Base-by-base conservation (phyloP, 2,113 vertebrate species). In the Herpetotheres cachinnans region DNA sequence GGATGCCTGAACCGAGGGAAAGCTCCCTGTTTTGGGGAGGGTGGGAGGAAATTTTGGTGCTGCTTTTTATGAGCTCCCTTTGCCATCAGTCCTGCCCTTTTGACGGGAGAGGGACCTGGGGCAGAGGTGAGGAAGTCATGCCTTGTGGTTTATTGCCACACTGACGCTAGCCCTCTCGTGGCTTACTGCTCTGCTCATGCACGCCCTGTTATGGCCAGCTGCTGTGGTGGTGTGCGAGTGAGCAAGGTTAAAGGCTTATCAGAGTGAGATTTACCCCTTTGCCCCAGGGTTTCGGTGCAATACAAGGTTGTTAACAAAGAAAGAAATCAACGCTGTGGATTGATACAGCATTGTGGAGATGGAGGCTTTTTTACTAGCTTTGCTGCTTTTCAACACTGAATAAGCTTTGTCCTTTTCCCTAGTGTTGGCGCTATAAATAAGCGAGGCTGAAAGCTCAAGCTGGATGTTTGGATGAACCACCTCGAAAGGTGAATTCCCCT, bases 371-470 rank as follows among this genome's bases (percentile, higher is more conserved):
- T 82, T 63, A 69, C 26, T 22, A 36, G 44, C 52, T 71, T n/a
- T 66, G 66, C 32, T 89, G 66, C 73, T 90, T 89, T 86, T 83
- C 52, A 58, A 11, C 40, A 24, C 52, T 49, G 54, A 82, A 44
- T 34, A 56, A 86, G 59, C 50, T 71, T 78, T 90, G 65, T 71
- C 77, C 34, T 67, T 96, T 65, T 65, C 2, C 9, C 3, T 29
- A n/a, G 13, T 1, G 5, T 67, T 42, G 56, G 29, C 21, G 62
- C 70, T 94, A 54, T 76, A 82, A 91, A 70, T 85, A 90, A 91
- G 19, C 72, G 32, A 77, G 38, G 30, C 63, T 86, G 80, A 84
- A 92, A 95, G 80, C 46, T 86, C 55, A 86, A 11, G 21, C n/a
- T 91, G 44, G 52, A 49, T 25, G 2, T 91, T 56, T 84, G 54